Evolutionary conservation across 2,888 invertebrate species (phyloP), one percentile per base, ranked within the genome.

Genomic region (Dusona sp.): DNA sequence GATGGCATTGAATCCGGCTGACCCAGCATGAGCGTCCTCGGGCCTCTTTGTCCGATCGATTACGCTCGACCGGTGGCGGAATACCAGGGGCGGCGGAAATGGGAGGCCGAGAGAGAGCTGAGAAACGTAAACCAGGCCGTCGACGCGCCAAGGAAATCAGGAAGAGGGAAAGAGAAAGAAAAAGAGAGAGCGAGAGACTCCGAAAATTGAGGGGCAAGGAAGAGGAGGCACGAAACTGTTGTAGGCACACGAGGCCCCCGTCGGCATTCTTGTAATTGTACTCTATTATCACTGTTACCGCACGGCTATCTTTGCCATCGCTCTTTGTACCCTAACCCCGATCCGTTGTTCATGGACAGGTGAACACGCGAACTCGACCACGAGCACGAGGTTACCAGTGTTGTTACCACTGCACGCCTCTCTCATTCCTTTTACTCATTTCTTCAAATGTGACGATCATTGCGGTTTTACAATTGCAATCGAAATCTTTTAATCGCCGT

Each of bases 211-310:
- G 75, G 67, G 67, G 74, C 67, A 54, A 78, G 73, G 61, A 75
- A 70, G 61, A 83, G 72, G 82, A 72, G 38, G 64, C 75, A 77
- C 73, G 73, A 25, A 61, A 78, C 65, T 78, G 73, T 79, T 65
- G 73, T 51, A 74, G 80, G 51, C 57, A 51, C 75, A 80, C 61
- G 61, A 61, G 84, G 79, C 68, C 87, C 83, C 87, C 79, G 78
- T 85, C 86, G 88, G 88, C 84, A 89, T 89, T 89, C 89, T 89
- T 89, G 89, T 89, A 89, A 89, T 89, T 89, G 89, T 88, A 89
- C 89, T 89, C 88, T 85, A 89, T 89, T 89, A 89, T 88, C 89
- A 88, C 85, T 88, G 87, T 88, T 88, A 89, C 89, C 88, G 79
- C 85, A 88, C 86, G 87, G 81, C 86, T 88, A 89, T 89, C 89